A percentile compares a stretch with the other conserved stretches of the same genome.
Evolutionary conservation across 2,888 invertebrate genomes (phyloP).

Genomic region (Watsonalla binaria): DNA sequence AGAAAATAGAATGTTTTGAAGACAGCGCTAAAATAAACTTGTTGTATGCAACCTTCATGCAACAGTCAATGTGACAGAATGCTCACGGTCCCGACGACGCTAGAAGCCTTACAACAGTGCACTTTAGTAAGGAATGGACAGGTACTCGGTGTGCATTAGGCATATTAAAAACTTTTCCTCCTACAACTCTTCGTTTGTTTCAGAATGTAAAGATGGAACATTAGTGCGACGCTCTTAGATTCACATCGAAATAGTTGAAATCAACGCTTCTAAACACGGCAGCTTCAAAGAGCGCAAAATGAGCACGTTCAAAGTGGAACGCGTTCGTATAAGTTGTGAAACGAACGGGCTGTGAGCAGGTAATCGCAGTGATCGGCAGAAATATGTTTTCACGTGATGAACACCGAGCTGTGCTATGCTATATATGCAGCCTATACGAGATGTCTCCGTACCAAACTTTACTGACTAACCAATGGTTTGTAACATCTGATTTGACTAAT

Average conservation of each 20-base stretch:
- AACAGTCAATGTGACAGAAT: constrained; percentile 63
- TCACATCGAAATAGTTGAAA: constrained; percentile 58
- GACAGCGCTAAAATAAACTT: constrained; percentile 62
- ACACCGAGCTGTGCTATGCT: constrained; percentile 33
- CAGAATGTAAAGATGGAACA: constrained; percentile 50
- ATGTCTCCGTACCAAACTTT: not conserved
- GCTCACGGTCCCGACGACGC: constrained; percentile 29
- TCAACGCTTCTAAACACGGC: constrained; percentile 61
- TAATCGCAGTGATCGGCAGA: constrained; percentile 58
- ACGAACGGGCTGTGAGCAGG: constrained; percentile 41
- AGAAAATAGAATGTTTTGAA: constrained; percentile 46
- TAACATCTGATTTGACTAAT: not conserved
- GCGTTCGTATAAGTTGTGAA: constrained; percentile 55
- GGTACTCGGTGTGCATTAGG: constrained; percentile 70
- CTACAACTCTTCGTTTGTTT: constrained; percentile 62
- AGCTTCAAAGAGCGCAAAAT: constrained; percentile 65
- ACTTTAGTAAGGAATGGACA: constrained; percentile 64
- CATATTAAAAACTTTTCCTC: constrained; percentile 72
- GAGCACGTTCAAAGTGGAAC: constrained; percentile 63
- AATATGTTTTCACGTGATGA: constrained; percentile 56
- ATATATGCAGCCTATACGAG: constrained; percentile 10
- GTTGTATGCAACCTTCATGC: constrained; percentile 62
- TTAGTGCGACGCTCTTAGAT: constrained; percentile 39
- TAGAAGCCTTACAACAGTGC: constrained; percentile 56
- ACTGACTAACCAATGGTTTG: not conserved